phyloP scores from a whole-genome alignment of 2,797 vertebrate species.

The Megaceryle alcyon region DNA sequence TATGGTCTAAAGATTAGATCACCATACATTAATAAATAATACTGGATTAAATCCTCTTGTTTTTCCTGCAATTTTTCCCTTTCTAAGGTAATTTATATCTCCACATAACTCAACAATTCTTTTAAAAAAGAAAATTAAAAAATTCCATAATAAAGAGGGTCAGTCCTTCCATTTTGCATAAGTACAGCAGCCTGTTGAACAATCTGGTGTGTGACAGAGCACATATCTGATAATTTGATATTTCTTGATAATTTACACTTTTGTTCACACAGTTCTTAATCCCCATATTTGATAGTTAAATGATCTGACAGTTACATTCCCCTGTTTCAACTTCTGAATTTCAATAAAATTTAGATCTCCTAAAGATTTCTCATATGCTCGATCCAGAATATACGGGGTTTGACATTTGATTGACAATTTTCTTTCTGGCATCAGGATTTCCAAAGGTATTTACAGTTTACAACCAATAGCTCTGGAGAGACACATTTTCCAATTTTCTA shows the following conservation, averaged over 20 bases:
- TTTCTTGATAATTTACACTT: conserved; percentile 15
- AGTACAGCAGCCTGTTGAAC: background rate
- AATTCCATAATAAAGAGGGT: background rate
- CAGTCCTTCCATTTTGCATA: background rate
- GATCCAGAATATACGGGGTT: background rate
- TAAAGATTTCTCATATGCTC: background rate
- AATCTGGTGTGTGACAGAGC: background rate
- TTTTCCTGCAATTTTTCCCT: background rate
- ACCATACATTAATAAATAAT: background rate
- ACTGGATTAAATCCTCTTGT: background rate
- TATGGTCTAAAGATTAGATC: background rate
- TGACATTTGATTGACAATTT: background rate
- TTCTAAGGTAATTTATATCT: background rate
- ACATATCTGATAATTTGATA: background rate
- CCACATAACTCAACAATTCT: background rate
- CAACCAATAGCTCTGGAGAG: background rate
- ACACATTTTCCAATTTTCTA: background rate
- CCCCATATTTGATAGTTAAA: conserved; percentile 8
- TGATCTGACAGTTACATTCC: background rate
- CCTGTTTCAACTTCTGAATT: background rate
- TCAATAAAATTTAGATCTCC: background rate
- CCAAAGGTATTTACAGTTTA: background rate
- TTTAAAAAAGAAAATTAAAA: background rate
- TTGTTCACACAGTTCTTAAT: background rate
- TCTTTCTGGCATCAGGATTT: background rate